phyloP scores from a whole-genome alignment of 2,888 invertebrate genomes.

The Chrysina gloriosa region DNA sequence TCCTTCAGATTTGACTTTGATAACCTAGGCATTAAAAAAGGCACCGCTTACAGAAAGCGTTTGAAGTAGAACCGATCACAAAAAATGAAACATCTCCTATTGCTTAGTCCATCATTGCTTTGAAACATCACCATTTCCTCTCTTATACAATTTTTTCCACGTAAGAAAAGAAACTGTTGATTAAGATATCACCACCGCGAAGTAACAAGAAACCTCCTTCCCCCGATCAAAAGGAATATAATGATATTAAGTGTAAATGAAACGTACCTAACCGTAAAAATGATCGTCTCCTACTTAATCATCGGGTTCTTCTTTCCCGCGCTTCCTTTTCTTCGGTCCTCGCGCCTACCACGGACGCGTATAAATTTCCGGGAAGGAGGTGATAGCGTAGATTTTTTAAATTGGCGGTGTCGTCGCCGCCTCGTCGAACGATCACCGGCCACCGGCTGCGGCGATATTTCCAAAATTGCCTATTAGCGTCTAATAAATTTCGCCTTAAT shows the following conservation, averaged over 20 bases:
- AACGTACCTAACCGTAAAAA: background rate
- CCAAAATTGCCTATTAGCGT: constrained; percentile 33
- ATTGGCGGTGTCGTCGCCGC: too few species aligned
- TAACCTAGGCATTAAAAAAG: too few species aligned
- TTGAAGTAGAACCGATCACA: too few species aligned
- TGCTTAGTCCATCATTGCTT: too few species aligned
- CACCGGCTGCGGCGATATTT: background rate
- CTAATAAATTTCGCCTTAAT: constrained; percentile 29
- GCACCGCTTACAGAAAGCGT: too few species aligned
- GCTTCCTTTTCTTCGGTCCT: background rate
- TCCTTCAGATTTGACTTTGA: too few species aligned
- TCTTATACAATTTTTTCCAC: background rate
- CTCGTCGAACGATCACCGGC: too few species aligned
- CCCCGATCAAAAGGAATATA: background rate
- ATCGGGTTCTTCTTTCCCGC: background rate
- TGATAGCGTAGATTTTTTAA: too few species aligned
- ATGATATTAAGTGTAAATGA: background rate
- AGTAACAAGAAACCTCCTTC: background rate
- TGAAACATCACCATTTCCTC: background rate
- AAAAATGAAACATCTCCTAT: too few species aligned
- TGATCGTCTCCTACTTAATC: background rate
- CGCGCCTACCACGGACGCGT: background rate
- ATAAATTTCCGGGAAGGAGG: background rate
- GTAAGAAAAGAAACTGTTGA: too few species aligned
- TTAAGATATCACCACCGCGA: too few species aligned